Conservation (phyloP, 53 echinoderm and acorn worm species). For the Crossaster papposus region DNA sequence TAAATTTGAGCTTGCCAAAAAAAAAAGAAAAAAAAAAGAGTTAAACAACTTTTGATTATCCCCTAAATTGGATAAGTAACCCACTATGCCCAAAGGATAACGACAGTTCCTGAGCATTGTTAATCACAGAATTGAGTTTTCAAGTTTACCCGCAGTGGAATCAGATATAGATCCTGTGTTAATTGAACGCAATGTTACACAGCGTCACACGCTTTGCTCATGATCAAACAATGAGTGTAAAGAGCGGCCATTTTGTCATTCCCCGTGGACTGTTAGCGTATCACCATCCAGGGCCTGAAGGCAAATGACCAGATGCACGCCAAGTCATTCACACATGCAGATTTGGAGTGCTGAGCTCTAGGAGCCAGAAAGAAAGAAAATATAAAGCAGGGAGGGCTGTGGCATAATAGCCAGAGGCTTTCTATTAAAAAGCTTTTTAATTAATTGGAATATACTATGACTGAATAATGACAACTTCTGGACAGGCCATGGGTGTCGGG, state of each 20-base stretch:
- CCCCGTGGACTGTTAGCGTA: constrained; percentile 48
- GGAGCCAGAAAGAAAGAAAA: constrained; percentile 40
- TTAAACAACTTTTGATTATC: constrained; percentile 10
- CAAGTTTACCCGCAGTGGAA: background rate
- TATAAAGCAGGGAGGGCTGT: constrained; percentile 56
- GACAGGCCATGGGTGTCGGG: constrained; percentile 57
- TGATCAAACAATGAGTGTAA: constrained; percentile 44
- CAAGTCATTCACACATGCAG: constrained; percentile 61
- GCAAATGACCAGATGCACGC: constrained; percentile 60
- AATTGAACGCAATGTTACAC: constrained; percentile 22
- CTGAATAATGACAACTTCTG: constrained; percentile 72
- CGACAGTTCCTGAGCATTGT: background rate
- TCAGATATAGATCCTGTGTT: constrained; percentile 35
- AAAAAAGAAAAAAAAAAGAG: background rate
- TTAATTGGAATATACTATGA: constrained; percentile 75
- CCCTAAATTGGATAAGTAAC: background rate
- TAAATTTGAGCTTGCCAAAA: no score
- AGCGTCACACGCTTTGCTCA: background rate
- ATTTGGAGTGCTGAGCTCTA: constrained; percentile 42
- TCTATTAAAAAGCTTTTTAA: constrained; percentile 72
- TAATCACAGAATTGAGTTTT: background rate
- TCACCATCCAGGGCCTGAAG: constrained; percentile 41
- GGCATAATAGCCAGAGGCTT: constrained; percentile 61
- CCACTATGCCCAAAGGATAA: background rate
- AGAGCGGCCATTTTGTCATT: constrained; percentile 54